phyloP scores from a whole-genome alignment of 1,140 invertebrate genomes.

The Habropoda laboriosa region DNA sequence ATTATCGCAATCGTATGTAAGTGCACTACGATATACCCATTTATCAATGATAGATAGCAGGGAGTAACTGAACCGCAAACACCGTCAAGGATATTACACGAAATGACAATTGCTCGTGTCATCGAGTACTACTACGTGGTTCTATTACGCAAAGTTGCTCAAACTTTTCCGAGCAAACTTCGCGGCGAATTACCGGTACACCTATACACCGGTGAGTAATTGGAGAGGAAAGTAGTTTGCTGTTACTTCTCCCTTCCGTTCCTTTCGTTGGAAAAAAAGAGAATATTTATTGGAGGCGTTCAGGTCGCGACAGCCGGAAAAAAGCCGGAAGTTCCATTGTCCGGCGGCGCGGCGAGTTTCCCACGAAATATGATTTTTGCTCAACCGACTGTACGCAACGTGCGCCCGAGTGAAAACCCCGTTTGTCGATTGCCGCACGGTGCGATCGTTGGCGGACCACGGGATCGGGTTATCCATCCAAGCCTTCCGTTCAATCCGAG shows the following conservation, averaged over 20 bases:
- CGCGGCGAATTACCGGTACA: background rate
- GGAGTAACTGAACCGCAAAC: too few relatives aligned
- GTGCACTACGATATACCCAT: too few relatives aligned
- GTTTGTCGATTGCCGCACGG: too few relatives aligned
- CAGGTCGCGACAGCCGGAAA: conserved; percentile 45
- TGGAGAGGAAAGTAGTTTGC: background rate
- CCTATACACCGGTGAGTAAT: background rate
- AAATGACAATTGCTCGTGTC: too few relatives aligned
- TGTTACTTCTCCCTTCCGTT: background rate
- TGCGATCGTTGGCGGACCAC: too few relatives aligned
- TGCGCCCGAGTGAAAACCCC: too few relatives aligned
- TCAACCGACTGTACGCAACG: conserved; percentile 44
- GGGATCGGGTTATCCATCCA: too few relatives aligned
- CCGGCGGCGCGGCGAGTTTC: conserved; percentile 27
- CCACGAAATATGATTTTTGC: conserved; percentile 68
- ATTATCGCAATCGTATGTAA: background rate
- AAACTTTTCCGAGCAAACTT: background rate
- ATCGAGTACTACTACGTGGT: too few relatives aligned
- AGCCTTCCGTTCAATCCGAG: too few relatives aligned
- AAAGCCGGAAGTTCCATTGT: conserved; percentile 63
- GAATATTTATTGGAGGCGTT: conserved; percentile 57
- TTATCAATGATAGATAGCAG: too few relatives aligned
- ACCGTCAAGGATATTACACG: too few relatives aligned
- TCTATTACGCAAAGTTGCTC: too few relatives aligned
- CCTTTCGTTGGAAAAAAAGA: background rate